A percentile compares a stretch with the other conserved stretches of the same genome.
Evolutionary conservation across 2,113 vertebrate genomes (phyloP).

Genomic region (Sphaerodactylus townsendi): DNA sequence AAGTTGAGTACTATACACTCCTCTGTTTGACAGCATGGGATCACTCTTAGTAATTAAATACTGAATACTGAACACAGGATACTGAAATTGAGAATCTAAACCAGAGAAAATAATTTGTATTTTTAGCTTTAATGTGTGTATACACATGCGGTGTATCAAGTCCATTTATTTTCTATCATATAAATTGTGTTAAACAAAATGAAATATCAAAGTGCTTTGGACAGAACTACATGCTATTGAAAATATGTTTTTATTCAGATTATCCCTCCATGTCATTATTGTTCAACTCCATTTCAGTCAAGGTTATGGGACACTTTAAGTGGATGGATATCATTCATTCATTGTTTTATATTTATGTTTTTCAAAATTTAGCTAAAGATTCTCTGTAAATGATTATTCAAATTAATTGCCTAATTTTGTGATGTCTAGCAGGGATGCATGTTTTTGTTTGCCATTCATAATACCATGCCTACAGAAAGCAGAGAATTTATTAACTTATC

Average conservation of each 20-base stretch:
- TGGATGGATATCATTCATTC: not conserved
- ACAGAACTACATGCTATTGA: not conserved
- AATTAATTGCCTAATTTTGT: conserved; percentile 3
- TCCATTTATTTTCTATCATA: not conserved
- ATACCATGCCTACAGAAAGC: conserved; percentile 47
- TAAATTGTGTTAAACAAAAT: not conserved
- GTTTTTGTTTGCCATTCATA: conserved; percentile 24
- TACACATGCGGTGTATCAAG: not conserved
- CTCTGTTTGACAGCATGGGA: not conserved
- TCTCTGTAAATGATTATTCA: not conserved
- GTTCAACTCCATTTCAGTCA: not conserved
- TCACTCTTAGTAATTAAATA: not conserved
- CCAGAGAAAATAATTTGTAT: not conserved
- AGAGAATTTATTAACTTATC: conserved; percentile 59
- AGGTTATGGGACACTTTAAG: not conserved
- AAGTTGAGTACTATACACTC: not conserved
- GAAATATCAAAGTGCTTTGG: not conserved
- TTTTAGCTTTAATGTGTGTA: not conserved
- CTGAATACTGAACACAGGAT: too few species aligned
- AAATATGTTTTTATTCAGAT: not conserved
- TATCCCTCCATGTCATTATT: not conserved
- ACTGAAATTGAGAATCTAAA: not conserved
- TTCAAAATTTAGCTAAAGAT: conserved; percentile 12
- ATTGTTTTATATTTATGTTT: not conserved
- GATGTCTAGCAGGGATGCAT: conserved; percentile 15